These are phyloP conservation scores for Crotalus tigris DNA, from an alignment of 2,113 vertebrate genomes.

Conservation along the genomic window DNA sequence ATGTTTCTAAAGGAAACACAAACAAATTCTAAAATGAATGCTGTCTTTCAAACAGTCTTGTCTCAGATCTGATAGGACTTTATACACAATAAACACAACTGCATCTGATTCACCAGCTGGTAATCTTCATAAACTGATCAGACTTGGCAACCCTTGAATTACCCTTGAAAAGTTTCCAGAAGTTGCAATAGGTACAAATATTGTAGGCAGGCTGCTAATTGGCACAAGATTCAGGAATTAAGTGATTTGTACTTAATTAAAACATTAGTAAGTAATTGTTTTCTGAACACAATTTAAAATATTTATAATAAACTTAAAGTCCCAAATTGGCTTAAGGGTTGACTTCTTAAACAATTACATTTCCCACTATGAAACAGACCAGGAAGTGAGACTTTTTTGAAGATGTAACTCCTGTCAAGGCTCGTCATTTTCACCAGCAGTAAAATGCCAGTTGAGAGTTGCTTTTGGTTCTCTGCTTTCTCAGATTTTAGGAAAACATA, in stretches of 20 bases:
- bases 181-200: neutral
- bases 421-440: neutral
- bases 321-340: neutral
- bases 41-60: neutral
- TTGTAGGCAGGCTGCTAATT: neutral
- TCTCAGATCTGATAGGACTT: neutral
- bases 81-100: neutral
- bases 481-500: neutral
- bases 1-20: neutral
- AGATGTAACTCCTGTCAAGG: neutral
- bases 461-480: neutral
- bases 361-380: neutral
- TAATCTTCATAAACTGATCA: neutral
- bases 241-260: neutral
- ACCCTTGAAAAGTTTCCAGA: neutral
- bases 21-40: neutral
- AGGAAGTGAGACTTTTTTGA: neutral
- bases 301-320: neutral
- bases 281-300: neutral
- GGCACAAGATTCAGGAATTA: neutral
- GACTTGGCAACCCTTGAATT: neutral
- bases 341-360: neutral
- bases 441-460: neutral
- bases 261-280: neutral
- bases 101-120: neutral